Conservation (phyloP, 2,888 invertebrate genomes). For the Sarcophaga rosellei region DNA sequence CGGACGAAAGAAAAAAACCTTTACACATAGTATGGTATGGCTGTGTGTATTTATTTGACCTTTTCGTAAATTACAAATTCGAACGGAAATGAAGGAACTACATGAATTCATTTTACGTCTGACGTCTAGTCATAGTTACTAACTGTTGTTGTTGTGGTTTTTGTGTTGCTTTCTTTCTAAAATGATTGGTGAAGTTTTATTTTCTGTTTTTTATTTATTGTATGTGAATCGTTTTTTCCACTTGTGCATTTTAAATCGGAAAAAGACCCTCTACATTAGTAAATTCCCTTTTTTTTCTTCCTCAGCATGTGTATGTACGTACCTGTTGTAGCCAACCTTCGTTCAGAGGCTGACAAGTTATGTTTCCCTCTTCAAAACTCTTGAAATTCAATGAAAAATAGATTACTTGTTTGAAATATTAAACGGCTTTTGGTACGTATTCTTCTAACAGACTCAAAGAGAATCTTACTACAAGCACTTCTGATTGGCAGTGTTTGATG, state of each 20-base stretch:
- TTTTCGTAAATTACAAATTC: constrained; percentile 55
- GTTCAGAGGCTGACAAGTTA: background rate
- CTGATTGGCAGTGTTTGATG: too few species aligned
- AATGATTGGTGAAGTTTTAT: constrained; percentile 18
- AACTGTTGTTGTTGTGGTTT: constrained; percentile 25
- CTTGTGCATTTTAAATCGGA: constrained; percentile 17
- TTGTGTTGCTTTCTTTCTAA: constrained; percentile 5
- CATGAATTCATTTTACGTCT: constrained; percentile 51
- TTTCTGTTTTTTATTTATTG: background rate
- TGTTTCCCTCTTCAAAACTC: background rate
- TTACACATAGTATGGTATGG: constrained; percentile 14
- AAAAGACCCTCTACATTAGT: constrained; percentile 22
- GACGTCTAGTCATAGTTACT: constrained; percentile 51
- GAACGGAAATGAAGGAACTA: constrained; percentile 63
- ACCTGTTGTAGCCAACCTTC: constrained; percentile 22
- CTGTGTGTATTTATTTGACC: constrained; percentile 43
- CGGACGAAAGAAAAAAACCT: constrained; percentile 5
- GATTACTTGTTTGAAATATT: too few species aligned
- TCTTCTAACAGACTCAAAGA: too few species aligned
- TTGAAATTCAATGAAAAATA: too few species aligned
- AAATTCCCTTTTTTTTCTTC: constrained; percentile 2
- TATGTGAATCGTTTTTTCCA: constrained; percentile 29
- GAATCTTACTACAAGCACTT: too few species aligned
- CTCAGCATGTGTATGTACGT: background rate
- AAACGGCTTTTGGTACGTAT: too few species aligned